Percentiles rank a stretch among this genome's conserved stretches.
Evolutionary conservation across 2,797 vertebrate species (phyloP).

Genomic region (Huso huso): DNA sequence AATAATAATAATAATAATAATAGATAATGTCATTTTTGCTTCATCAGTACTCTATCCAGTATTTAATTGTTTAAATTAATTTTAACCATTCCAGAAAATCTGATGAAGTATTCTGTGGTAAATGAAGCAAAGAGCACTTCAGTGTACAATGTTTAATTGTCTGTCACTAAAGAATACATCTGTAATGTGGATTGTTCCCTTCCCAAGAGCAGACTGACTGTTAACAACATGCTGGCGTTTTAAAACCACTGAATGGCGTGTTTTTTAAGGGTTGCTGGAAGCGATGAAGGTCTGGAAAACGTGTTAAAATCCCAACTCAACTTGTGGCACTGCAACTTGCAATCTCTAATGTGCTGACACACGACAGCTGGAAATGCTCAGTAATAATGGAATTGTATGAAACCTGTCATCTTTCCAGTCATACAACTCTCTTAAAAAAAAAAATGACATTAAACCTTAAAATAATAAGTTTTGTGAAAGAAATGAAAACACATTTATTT

Average conservation of each 20-base stretch:
- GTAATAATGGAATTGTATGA: too few relatives aligned
- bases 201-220: conserved; percentile 4
- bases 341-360: too few relatives aligned
- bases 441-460: too few relatives aligned
- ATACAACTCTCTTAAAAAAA: too few relatives aligned
- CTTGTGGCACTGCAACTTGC: not conserved
- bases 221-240: not conserved
- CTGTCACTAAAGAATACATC: conserved; percentile 36
- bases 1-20: too few relatives aligned
- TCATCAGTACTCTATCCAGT: too few relatives aligned
- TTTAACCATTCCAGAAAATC: conserved; percentile 1
- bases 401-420: too few relatives aligned
- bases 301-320: conserved; percentile 5
- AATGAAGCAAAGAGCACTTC: conserved; percentile 16
- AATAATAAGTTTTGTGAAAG: too few relatives aligned
- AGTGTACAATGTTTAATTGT: conserved; percentile 36
- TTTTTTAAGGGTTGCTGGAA: conserved; percentile 8
- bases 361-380: too few relatives aligned
- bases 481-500: too few relatives aligned
- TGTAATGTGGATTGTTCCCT: conserved; percentile 17
- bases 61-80: not conserved
- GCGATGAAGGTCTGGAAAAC: conserved; percentile 1
- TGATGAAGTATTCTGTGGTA: conserved; percentile 7
- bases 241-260: conserved; percentile 3
- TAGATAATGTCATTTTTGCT: too few relatives aligned